Percentiles rank a stretch among this genome's conserved stretches.
These are phyloP conservation scores for Poecilia gillii DNA, from an alignment of 2,797 vertebrate species.

Conservation along the genomic window DNA sequence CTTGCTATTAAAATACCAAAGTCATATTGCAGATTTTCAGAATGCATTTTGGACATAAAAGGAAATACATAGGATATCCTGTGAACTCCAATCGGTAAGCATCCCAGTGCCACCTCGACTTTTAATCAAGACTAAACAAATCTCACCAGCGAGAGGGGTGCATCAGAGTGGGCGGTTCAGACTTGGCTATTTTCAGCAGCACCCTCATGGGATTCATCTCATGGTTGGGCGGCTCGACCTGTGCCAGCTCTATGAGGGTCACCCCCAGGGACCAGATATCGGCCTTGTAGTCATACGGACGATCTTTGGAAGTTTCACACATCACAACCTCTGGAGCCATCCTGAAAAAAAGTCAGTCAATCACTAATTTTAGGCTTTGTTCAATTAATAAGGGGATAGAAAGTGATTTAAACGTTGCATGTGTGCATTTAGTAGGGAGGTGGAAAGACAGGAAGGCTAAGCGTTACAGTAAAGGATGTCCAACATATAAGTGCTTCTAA, in stretches of 20 bases:
- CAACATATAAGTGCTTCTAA: constrained; percentile 5
- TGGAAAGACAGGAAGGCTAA: constrained; percentile 13
- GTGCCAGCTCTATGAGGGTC: constrained; percentile 98
- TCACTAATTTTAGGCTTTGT: background rate
- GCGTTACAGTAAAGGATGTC: constrained; percentile 14
- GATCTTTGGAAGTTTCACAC: constrained; percentile 99
- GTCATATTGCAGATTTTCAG: background rate
- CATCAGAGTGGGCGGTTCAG: constrained; percentile 93
- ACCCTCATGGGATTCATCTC: constrained; percentile 99
- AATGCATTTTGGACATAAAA: constrained; percentile 28
- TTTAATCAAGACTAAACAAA: constrained; percentile 14
- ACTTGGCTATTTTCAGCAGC: constrained; percentile 97
- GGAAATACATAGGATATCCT: background rate
- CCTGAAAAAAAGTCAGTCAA: constrained; percentile 75
- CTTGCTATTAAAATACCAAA: background rate
- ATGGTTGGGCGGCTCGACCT: constrained; percentile 97
- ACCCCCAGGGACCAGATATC: constrained; percentile 99
- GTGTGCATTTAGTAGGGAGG: background rate
- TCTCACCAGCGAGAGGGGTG: constrained; percentile 94
- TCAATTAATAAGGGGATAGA: background rate
- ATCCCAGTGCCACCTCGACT: constrained; percentile 37
- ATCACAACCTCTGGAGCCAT: constrained; percentile 99
- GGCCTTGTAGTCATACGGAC: constrained; percentile 97
- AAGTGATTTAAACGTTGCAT: background rate
- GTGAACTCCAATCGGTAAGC: constrained; percentile 35